These are phyloP conservation scores for Pachypanchax playfairii DNA, from an alignment of 2,113 vertebrate species.

Conservation along the genomic window DNA sequence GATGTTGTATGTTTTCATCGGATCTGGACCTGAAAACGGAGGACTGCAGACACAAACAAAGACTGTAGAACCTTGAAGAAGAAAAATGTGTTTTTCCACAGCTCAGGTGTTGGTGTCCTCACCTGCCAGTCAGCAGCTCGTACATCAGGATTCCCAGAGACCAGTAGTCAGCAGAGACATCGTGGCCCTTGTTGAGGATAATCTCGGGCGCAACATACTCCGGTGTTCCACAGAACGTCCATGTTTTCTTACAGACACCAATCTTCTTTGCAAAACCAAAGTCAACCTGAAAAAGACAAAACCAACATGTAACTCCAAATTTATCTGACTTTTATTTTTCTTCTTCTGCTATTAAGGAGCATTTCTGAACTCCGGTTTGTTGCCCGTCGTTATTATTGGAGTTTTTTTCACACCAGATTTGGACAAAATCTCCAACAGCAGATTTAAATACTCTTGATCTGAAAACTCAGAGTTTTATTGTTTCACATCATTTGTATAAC, in stretches of 20 bases:
- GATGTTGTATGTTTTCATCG: slow-evolving; percentile 98
- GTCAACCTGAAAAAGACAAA: slow-evolving; percentile 85
- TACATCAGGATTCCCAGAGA: slow-evolving; percentile 98
- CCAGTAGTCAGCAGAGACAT: slow-evolving; percentile 98
- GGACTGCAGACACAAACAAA: slow-evolving; percentile 78
- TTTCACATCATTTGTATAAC: neutral
- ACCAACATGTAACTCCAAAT: neutral
- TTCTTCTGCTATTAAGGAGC: too few relatives aligned
- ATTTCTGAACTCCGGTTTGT: too few relatives aligned
- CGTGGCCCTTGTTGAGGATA: slow-evolving; percentile 98
- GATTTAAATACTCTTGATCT: too few relatives aligned
- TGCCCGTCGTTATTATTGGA: neutral
- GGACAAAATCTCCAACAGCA: neutral
- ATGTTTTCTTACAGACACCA: slow-evolving; percentile 97
- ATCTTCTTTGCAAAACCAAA: slow-evolving; percentile 99
- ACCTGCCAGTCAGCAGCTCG: slow-evolving; percentile 98
- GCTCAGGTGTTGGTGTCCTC: slow-evolving; percentile 53
- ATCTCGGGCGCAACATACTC: slow-evolving; percentile 98
- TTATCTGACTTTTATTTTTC: too few relatives aligned
- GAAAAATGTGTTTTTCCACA: neutral
- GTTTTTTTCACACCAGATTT: neutral
- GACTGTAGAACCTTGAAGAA: neutral
- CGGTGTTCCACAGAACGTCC: slow-evolving; percentile 98
- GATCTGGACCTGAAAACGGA: slow-evolving; percentile 97
- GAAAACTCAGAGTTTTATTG: too few relatives aligned